Conservation (phyloP, 1,140 invertebrate species). For the Propsilocerus akamusi region DNA sequence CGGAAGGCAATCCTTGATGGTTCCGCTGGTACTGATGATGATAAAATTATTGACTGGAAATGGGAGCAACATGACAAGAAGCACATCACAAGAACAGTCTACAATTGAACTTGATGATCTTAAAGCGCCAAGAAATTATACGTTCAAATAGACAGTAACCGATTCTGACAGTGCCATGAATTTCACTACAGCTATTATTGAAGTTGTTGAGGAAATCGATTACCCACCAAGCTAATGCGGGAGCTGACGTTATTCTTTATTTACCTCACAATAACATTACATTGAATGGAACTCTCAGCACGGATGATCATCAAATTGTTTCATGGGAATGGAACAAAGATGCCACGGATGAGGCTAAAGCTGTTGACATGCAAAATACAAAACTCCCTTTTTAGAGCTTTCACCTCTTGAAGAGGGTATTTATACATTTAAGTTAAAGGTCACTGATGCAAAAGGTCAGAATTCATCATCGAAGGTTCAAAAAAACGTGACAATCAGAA, state of each 20-base stretch:
- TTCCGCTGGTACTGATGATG: slow-evolving; percentile 49
- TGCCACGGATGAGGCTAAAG: slow-evolving; percentile 64
- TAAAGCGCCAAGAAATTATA: slow-evolving; percentile 74
- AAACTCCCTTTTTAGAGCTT: slow-evolving; percentile 59
- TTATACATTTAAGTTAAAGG: slow-evolving; percentile 85
- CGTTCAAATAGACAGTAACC: slow-evolving; percentile 81
- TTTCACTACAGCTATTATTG: slow-evolving; percentile 73
- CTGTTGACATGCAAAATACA: slow-evolving; percentile 87
- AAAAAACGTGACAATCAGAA: too few species aligned
- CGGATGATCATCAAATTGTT: slow-evolving; percentile 81
- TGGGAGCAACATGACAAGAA: slow-evolving; percentile 85
- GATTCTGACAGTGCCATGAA: slow-evolving; percentile 78
- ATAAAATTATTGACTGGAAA: slow-evolving; percentile 66
- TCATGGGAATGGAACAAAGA: slow-evolving; percentile 92
- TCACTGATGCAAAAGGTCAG: slow-evolving; percentile 77
- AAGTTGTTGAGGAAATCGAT: slow-evolving; percentile 77
- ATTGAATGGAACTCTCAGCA: slow-evolving; percentile 75
- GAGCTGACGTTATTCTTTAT: slow-evolving; percentile 72
- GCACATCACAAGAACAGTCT: slow-evolving; percentile 58
- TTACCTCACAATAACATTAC: slow-evolving; percentile 76
- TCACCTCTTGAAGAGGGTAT: slow-evolving; percentile 84
- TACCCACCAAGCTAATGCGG: slow-evolving; percentile 89
- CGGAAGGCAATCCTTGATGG: slow-evolving; percentile 79
- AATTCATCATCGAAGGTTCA: slow-evolving; percentile 68
- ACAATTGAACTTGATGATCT: slow-evolving; percentile 69